Conservation (phyloP, 2,888 invertebrate genomes). For the Tetragonisca angustula region DNA sequence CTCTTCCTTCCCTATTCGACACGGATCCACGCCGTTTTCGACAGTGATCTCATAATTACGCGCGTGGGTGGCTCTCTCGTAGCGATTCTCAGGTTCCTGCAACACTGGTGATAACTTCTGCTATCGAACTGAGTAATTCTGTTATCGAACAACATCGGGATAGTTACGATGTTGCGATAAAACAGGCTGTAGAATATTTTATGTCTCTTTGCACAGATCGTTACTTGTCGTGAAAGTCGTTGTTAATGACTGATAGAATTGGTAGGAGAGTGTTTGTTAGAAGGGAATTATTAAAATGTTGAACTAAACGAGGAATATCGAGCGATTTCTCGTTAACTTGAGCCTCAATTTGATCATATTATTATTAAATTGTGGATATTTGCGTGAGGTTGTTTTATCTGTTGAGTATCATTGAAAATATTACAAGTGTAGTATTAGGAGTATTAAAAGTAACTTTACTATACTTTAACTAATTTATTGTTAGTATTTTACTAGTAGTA, state of each 20-base stretch:
- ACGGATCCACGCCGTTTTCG: constrained; percentile 51
- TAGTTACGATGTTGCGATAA: not conserved
- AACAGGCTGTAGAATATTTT: not conserved
- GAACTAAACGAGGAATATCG: not conserved
- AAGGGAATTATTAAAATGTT: not conserved
- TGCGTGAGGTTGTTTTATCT: too few species aligned
- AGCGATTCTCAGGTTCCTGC: not conserved
- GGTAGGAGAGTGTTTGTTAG: not conserved
- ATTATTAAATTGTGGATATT: too few species aligned
- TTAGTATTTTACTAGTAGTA: too few species aligned
- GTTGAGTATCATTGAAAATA: too few species aligned
- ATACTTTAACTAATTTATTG: too few species aligned
- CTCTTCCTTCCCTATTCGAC: constrained; percentile 40
- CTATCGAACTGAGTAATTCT: not conserved
- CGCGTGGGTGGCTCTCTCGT: constrained; percentile 41
- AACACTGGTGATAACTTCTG: not conserved
- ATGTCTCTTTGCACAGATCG: not conserved
- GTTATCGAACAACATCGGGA: not conserved
- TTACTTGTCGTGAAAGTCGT: not conserved
- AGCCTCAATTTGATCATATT: not conserved
- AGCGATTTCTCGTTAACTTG: not conserved
- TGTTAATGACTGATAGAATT: not conserved
- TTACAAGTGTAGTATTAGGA: too few species aligned
- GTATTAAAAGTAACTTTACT: too few species aligned
- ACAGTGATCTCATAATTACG: constrained; percentile 58